Conservation (phyloP, 30 jellyfish, hydroid and myxozoan species). For the Chironex yamaguchii region DNA sequence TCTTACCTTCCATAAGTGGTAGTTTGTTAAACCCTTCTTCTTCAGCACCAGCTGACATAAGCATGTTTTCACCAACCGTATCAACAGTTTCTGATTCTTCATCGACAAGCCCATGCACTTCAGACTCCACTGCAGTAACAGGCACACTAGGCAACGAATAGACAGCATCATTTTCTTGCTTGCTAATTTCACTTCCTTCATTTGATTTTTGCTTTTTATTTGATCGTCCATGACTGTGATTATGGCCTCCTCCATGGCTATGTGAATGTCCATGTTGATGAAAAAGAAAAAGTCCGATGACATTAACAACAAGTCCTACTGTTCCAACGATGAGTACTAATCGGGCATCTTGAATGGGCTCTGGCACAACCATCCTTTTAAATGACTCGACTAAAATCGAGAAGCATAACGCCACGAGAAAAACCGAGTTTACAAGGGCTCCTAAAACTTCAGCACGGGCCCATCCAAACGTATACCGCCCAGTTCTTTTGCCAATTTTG, state of each 20-base stretch:
- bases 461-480: conserved; percentile 97
- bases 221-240: conserved; percentile 75
- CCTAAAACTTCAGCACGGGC: conserved; percentile 98
- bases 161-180: not conserved
- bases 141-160: not conserved
- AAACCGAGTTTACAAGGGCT: conserved; percentile 95
- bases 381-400: conserved; percentile 88
- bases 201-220: not conserved
- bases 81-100: not conserved
- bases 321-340: conserved; percentile 84
- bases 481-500: conserved; percentile 74
- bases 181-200: not conserved
- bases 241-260: conserved; percentile 77
- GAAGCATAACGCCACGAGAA: conserved; percentile 95
- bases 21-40: not conserved
- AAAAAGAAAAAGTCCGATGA: conserved; percentile 91
- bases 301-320: conserved; percentile 85
- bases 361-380: conserved; percentile 86
- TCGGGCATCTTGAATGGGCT: conserved; percentile 78
- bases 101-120: no score
- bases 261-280: conserved; percentile 98
- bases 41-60: not conserved
- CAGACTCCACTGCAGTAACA: no score
- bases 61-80: not conserved
- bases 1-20: not conserved